phyloP scores from a whole-genome alignment of 2,797 vertebrate genomes.

The Euthynnus affinis region DNA sequence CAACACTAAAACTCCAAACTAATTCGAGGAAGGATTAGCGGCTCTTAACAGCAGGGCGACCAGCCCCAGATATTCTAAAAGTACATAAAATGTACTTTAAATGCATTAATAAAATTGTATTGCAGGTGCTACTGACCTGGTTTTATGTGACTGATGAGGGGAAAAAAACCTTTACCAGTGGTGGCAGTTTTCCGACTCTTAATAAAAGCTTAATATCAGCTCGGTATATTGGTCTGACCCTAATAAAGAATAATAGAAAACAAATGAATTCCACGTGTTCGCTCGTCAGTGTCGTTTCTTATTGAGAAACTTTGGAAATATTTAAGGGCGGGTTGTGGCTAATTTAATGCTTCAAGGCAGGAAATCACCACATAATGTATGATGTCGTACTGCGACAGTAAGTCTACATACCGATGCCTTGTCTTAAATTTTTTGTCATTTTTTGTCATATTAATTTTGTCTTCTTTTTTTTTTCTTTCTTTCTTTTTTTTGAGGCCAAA shows the following conservation, averaged over 20 bases:
- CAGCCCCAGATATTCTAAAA: neutral
- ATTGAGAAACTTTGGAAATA: conserved; percentile 17
- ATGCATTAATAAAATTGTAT: neutral
- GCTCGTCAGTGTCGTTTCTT: conserved; percentile 15
- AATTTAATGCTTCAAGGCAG: conserved; percentile 7
- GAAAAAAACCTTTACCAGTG: neutral
- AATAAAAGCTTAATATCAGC: conserved; percentile 15
- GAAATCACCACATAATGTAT: conserved; percentile 18
- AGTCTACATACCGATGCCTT: conserved; percentile 53
- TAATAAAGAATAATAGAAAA: conserved; percentile 22
- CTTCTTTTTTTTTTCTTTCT: too few species aligned
- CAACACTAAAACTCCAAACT: conserved; percentile 11
- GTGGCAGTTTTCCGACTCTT: neutral
- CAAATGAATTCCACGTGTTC: conserved; percentile 15
- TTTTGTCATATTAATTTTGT: too few species aligned
- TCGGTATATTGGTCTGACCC: conserved; percentile 1
- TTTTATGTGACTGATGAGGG: conserved; percentile 8
- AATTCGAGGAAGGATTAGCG: conserved; percentile 11
- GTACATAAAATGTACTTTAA: conserved; percentile 25
- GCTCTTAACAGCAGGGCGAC: conserved; percentile 10
- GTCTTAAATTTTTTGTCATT: conserved; percentile 35
- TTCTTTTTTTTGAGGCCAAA: conserved; percentile 50
- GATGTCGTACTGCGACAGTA: conserved; percentile 35
- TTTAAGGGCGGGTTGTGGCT: conserved; percentile 10
- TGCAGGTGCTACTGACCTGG: conserved; percentile 1